Conservation (phyloP, 2,797 vertebrate genomes). For the Typhlichthys eigenmanni region DNA sequence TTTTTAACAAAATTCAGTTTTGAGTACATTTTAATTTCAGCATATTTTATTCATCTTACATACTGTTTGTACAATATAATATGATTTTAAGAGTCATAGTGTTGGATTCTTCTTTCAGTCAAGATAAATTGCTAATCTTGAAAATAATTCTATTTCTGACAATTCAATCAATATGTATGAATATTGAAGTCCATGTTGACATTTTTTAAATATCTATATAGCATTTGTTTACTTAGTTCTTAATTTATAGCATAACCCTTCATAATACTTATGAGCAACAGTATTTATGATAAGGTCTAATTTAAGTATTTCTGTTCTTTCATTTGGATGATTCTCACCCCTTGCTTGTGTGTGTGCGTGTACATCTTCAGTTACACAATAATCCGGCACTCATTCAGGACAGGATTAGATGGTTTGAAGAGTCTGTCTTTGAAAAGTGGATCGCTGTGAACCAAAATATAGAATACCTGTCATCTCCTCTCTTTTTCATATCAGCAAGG, state of each 20-base stretch:
- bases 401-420: slow-evolving; percentile 72
- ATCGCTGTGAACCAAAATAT: slow-evolving; percentile 64
- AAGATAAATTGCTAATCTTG: neutral
- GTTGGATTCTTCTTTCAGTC: slow-evolving; percentile 1
- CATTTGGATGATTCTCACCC: neutral
- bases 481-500: slow-evolving; percentile 53
- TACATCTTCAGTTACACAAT: slow-evolving; percentile 58
- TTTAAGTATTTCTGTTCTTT: neutral
- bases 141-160: neutral
- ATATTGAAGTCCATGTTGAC: slow-evolving; percentile 6
- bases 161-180: neutral
- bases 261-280: no score
- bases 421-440: slow-evolving; percentile 64
- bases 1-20: slow-evolving; percentile 33
- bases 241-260: neutral
- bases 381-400: slow-evolving; percentile 71
- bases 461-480: slow-evolving; percentile 67
- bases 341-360: slow-evolving; percentile 13
- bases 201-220: neutral
- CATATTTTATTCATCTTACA: neutral
- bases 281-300: no score
- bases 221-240: neutral
- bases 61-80: neutral
- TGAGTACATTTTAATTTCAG: slow-evolving; percentile 41
- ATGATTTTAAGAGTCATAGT: neutral